phyloP scores from a whole-genome alignment of 2,888 invertebrate genomes.

The Chymomyza procnemis region DNA sequence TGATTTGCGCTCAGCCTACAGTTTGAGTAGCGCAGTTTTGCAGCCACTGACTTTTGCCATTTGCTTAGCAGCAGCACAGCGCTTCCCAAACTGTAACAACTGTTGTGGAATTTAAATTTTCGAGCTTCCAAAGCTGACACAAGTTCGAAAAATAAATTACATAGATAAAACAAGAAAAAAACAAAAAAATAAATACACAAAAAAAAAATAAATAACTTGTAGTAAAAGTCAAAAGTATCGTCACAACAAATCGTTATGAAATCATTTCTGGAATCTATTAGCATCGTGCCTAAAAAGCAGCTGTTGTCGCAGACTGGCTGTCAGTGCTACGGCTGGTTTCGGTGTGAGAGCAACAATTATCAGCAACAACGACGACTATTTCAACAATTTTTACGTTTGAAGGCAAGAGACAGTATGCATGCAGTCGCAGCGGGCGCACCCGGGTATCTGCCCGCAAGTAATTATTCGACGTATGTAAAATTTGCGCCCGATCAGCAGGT shows the following conservation, averaged over 20 bases:
- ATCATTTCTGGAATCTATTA: neutral
- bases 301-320: neutral
- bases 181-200: neutral
- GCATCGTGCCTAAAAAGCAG: neutral
- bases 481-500: constrained; percentile 2
- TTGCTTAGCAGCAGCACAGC: no score
- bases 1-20: no score
- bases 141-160: neutral
- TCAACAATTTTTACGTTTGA: neutral
- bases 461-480: neutral
- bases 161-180: neutral
- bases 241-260: neutral
- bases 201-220: neutral
- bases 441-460: neutral
- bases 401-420: neutral
- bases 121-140: no score
- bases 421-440: neutral
- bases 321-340: neutral
- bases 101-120: no score
- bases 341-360: neutral
- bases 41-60: no score
- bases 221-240: neutral
- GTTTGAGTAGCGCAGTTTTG: no score
- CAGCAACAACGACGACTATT: neutral
- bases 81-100: no score